These are phyloP conservation scores for Temnothorax unifasciatus DNA, from an alignment of 2,888 invertebrate species.

Conservation along the genomic window DNA sequence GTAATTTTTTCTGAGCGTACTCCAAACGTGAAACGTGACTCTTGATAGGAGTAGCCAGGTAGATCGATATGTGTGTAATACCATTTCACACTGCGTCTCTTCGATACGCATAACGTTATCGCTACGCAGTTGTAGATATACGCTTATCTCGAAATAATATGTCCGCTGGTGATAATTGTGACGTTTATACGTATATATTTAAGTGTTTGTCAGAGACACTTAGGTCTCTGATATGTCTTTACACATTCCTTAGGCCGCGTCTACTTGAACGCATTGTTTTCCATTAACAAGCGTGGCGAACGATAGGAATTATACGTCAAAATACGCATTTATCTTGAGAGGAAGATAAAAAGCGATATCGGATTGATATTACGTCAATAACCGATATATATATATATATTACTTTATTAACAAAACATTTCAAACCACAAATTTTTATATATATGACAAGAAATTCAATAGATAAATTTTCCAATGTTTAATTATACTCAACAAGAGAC, in stretches of 20 bases:
- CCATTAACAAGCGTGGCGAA: constrained; percentile 53
- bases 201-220: constrained; percentile 35
- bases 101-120: constrained; percentile 15
- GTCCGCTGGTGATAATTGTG: constrained; percentile 1
- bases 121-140: neutral
- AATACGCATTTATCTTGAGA: neutral
- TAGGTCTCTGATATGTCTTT: constrained; percentile 42
- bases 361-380: neutral
- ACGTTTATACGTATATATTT: constrained; percentile 4
- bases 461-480: constrained; percentile 4
- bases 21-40: neutral
- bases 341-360: neutral
- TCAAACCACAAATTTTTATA: neutral
- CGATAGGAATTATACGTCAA: neutral
- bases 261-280: constrained; percentile 77
- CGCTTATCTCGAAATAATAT: constrained; percentile 29
- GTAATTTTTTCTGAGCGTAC: neutral
- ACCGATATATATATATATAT: neutral
- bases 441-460: neutral
- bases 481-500: neutral
- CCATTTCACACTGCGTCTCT: neutral
- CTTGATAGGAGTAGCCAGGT: neutral
- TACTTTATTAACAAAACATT: neutral
- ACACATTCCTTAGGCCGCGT: constrained; percentile 80
- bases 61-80: constrained; percentile 44